A percentile compares a stretch with the other conserved stretches of the same genome.
Conservation (phyloP, 2,797 vertebrate species). For the Tarsius wallacei region DNA sequence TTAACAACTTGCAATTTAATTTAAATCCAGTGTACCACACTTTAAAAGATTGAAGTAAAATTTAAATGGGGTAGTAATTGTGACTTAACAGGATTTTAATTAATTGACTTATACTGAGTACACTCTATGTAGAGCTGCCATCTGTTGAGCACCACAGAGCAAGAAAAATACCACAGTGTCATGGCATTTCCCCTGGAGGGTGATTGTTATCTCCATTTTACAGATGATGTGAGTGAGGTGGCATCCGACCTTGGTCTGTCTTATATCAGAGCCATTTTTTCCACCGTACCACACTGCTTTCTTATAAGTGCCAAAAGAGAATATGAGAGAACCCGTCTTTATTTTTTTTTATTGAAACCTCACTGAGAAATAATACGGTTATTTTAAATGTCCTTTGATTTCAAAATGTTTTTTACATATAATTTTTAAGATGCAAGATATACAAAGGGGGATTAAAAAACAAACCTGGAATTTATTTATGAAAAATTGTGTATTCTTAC, state of each 20-base stretch:
- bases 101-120: slow-evolving; percentile 8
- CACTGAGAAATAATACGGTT: not conserved
- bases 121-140: not conserved
- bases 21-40: not conserved
- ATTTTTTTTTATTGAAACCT: slow-evolving; percentile 32
- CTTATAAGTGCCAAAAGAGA: not conserved
- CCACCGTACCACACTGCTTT: not conserved
- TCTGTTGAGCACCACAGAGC: not conserved
- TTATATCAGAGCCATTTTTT: not conserved
- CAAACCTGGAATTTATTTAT: too few species aligned
- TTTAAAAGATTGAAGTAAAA: slow-evolving; percentile 53
- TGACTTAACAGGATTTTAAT: not conserved
- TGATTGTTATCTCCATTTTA: slow-evolving; percentile 19
- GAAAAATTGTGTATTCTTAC: too few species aligned
- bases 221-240: not conserved
- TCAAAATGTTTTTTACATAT: slow-evolving; percentile 36
- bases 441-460: too few species aligned
- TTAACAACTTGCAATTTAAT: slow-evolving; percentile 59
- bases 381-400: slow-evolving; percentile 40
- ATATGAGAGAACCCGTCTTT: not conserved
- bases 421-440: slow-evolving; percentile 52
- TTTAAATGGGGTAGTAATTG: not conserved
- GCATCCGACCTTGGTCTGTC: not conserved
- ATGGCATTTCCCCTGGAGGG: not conserved
- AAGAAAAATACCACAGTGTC: not conserved